phyloP scores from a whole-genome alignment of 1,140 invertebrate species.

The Drosophila ananassae region DNA sequence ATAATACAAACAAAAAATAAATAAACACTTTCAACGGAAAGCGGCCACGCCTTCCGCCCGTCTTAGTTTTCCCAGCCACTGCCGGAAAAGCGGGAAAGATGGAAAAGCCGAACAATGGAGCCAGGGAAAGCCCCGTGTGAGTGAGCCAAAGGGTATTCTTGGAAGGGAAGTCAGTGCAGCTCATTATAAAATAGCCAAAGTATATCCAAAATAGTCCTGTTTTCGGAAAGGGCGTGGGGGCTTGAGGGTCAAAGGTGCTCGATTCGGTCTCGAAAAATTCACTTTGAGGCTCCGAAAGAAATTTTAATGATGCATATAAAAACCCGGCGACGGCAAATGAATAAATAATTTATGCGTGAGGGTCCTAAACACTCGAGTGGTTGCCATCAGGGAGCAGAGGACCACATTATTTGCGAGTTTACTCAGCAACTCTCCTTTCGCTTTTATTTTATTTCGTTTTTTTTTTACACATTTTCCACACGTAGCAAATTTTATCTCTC shows the following conservation, averaged over 20 bases:
- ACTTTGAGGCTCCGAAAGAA: conserved; percentile 41
- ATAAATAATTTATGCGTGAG: conserved; percentile 79
- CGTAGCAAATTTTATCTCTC: conserved; percentile 78
- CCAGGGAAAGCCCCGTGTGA: conserved; percentile 31
- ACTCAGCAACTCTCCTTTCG: conserved; percentile 12
- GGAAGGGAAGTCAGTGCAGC: conserved; percentile 36
- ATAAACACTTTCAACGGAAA: conserved; percentile 48
- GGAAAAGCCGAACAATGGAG: conserved; percentile 19
- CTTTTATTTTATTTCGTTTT: conserved; percentile 9
- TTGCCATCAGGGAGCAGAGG: conserved; percentile 6
- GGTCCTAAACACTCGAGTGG: conserved; percentile 28
- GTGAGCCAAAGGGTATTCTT: conserved; percentile 9
- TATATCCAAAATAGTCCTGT: conserved; percentile 11
- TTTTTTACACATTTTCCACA: conserved; percentile 53
- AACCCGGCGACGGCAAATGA: conserved; percentile 65
- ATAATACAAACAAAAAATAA: conserved; percentile 58
- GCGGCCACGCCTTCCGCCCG: conserved; percentile 15
- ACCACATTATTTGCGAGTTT: conserved; percentile 59
- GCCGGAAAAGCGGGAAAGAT: conserved; percentile 32
- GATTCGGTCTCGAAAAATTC: conserved; percentile 16
- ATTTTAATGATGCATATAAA: conserved; percentile 73
- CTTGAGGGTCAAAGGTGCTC: conserved; percentile 6
- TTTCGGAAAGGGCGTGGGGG: conserved; percentile 8
- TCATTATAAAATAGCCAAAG: conserved; percentile 59
- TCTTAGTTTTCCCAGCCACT: conserved; percentile 7